Evolutionary conservation across 2,888 invertebrate species (phyloP).

Genomic region (Luffia ferchaultella): DNA sequence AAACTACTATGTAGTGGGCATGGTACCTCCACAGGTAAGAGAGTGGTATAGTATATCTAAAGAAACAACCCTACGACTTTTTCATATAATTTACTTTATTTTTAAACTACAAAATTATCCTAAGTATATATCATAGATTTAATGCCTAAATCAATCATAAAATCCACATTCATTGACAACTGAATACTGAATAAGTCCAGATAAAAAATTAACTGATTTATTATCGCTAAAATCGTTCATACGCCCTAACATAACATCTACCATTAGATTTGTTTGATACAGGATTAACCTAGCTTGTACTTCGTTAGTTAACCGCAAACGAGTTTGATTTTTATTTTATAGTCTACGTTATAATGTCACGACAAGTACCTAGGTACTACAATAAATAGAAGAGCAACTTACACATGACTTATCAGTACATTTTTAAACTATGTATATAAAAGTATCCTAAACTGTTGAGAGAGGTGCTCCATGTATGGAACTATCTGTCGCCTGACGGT

Average conservation of each 20-base stretch:
- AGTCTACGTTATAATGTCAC: conserved; percentile 32
- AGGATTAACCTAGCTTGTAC: conserved; percentile 58
- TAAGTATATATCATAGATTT: conserved; percentile 41
- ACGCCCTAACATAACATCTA: neutral
- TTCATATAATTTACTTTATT: conserved; percentile 53
- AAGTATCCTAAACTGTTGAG: conserved; percentile 35
- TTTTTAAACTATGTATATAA: conserved; percentile 42
- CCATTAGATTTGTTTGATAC: conserved; percentile 38
- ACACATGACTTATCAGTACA: conserved; percentile 46
- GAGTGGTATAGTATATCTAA: conserved; percentile 24
- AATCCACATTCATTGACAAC: conserved; percentile 51
- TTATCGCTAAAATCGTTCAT: conserved; percentile 22
- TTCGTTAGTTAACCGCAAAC: conserved; percentile 30
- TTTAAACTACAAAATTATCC: conserved; percentile 43
- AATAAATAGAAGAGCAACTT: conserved; percentile 62
- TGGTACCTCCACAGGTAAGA: too few relatives aligned
- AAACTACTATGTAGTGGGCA: too few relatives aligned
- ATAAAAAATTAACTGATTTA: conserved; percentile 34
- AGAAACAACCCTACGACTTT: conserved; percentile 59
- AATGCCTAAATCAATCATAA: conserved; percentile 37
- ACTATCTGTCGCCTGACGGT: conserved; percentile 43
- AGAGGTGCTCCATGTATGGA: conserved; percentile 32
- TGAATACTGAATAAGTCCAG: conserved; percentile 58
- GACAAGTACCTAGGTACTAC: conserved; percentile 60
- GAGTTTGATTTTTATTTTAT: conserved; percentile 11